Evolutionary conservation across 2,113 vertebrate species (phyloP), one percentile per base, ranked within the genome.

Genomic region (Bos indicus): DNA sequence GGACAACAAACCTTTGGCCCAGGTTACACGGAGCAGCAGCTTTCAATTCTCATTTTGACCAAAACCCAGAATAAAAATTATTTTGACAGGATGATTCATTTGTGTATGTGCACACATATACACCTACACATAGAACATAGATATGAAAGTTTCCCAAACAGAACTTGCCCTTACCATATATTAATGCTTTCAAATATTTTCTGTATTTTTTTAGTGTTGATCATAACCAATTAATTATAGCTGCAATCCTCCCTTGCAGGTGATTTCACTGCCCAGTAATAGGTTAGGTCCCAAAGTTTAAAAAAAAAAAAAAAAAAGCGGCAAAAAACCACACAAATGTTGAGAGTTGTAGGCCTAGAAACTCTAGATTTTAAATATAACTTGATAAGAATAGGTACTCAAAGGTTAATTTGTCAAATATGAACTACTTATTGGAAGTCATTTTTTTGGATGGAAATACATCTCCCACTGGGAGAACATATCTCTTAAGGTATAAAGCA

Each of bases 331-430:
- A 5, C n/a, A 71, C 4, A 2, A 7, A 26, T 40, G 48, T 59
- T 43, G 26, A 78, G 48, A 95, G 15, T 78, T 93, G 33, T 51
- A 67, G 21, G 30, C 25, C 56, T 64, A 62, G 25, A 93, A 95
- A 95, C 82, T 81, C 81, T 82, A 19, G 56, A 91, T 30, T 82
- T 30, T 60, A 93, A 81, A 74, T 86, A 62, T 52, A 93, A n/a
- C n/a, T 64, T 48, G 14, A 62, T 95, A 84, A 40, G 25, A 43
- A 14, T 90, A 52, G 74, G 15, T 71, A 48, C 14, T 71, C 48
- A 92, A 78, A 92, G 57, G 62, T 86, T 71, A 95, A 81, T 52
- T 97, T 86, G 86, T 90, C 71, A 93, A 36, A 74, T 97, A 86
- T 89, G 64, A 78, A 51, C 17, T 77, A 46, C 60, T 84, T 82